phyloP scores from a whole-genome alignment of 2,113 vertebrate genomes.

The Oxyura jamaicensis region DNA sequence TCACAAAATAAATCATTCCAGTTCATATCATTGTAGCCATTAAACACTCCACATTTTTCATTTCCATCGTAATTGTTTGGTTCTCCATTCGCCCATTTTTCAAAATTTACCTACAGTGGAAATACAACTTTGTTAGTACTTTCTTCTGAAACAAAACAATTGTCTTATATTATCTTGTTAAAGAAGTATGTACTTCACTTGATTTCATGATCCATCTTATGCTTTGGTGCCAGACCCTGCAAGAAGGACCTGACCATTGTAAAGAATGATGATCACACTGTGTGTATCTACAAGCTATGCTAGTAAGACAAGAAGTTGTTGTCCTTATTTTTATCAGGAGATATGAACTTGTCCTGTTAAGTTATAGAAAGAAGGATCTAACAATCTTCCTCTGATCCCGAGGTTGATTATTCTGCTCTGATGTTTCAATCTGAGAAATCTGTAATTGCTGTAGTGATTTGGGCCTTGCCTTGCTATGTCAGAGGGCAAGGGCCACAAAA shows the following conservation, averaged over 20 bases:
- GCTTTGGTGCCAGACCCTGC: not conserved
- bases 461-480: not conserved
- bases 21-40: conserved; percentile 55
- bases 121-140: not conserved
- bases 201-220: not conserved
- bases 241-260: not conserved
- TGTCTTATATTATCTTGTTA: not conserved
- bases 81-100: conserved; percentile 87
- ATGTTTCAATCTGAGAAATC: not conserved
- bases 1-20: conserved; percentile 94
- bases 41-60: conserved; percentile 85
- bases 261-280: not conserved
- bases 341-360: not conserved
- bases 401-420: not conserved
- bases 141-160: not conserved
- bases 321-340: not conserved
- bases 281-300: not conserved
- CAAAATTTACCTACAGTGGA: conserved; percentile 79
- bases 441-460: not conserved
- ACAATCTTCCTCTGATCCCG: not conserved
- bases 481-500: fast-evolving
- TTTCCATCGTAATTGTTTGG: conserved; percentile 90
- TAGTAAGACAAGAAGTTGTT: not conserved
- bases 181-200: not conserved
- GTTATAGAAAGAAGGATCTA: not conserved